Evolutionary conservation across 2,797 vertebrate genomes (phyloP), one percentile per base, ranked within the genome.

Genomic region (Myotis myotis): DNA sequence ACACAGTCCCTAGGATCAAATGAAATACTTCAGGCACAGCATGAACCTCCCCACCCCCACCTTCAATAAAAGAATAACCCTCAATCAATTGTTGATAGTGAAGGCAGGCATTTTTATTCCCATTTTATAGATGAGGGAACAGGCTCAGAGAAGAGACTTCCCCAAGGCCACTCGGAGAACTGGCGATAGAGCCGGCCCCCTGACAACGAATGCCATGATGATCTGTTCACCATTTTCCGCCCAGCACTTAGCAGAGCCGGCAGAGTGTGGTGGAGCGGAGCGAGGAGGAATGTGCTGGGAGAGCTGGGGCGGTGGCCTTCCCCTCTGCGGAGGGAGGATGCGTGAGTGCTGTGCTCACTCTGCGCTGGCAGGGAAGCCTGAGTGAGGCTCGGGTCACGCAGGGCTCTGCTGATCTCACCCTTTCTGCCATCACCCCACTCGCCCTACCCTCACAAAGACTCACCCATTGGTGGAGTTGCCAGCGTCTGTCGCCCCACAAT

Each of bases 381-480:
- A 47, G 20, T 1, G 19, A 83, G 87, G 64, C 79, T 55, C 15
- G 4, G 4, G 8, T 30, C 30, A 2, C 1, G 4, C 15, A 16
- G 22, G 17, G 20, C 10, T 64, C 38, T 5, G 4, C 47, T 8
- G 41, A 44, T 70, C 47, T 57, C 57, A 47, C 57, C 62, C 53
- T 17, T 57, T 57, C 53, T 33, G 19, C 60, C n/a, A 23, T 28
- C 15, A 57, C 6, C 55, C 84, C 12, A 9, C 44, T 38, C 4
- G 0, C 33, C 33, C 36, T 57, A 33, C 70, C 74, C 78, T 86
- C 55, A 9, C 5, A 47, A 86, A 44, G n/a, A 97, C 99, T 99
- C 98, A 99, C 99, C 99, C 99, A 99, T 99, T 10, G 99, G 98
- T 0, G 99, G 99, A 4, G 99, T 99, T 28, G 99, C 99, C 98